These are phyloP conservation scores for Sericinus montela DNA, from an alignment of 2,888 invertebrate species.

Conservation along the genomic window DNA sequence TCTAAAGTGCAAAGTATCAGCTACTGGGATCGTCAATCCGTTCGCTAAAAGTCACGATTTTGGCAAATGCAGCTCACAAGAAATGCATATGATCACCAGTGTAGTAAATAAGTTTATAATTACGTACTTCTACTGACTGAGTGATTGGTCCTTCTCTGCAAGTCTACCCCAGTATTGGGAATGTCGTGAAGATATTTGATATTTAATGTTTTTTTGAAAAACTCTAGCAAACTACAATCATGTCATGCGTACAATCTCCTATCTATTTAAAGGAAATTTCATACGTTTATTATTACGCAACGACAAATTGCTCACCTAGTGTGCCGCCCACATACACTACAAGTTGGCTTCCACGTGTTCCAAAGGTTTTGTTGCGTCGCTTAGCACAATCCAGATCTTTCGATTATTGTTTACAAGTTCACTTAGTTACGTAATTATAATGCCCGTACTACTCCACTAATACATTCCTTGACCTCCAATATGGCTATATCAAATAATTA, in stretches of 20 bases:
- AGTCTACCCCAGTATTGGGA: too few species aligned
- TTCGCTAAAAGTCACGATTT: too few species aligned
- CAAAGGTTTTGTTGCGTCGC: background rate
- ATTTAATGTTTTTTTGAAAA: too few species aligned
- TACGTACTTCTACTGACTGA: too few species aligned
- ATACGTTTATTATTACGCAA: constrained; percentile 1
- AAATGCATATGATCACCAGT: too few species aligned
- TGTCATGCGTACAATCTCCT: background rate
- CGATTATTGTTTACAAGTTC: constrained; percentile 8
- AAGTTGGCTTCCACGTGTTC: constrained; percentile 10
- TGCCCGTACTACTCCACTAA: background rate
- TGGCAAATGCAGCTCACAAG: too few species aligned
- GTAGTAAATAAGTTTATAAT: too few species aligned
- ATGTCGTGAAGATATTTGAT: too few species aligned
- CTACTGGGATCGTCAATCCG: too few species aligned
- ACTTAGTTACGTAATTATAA: constrained; percentile 6
- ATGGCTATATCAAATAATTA: background rate
- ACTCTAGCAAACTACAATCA: too few species aligned
- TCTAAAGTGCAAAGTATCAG: too few species aligned
- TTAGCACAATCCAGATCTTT: constrained; percentile 8
- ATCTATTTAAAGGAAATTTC: background rate
- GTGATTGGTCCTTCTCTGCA: too few species aligned
- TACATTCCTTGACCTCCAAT: constrained; percentile 8
- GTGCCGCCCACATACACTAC: constrained; percentile 1
- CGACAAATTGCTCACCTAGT: background rate